Evolutionary conservation across 2,113 vertebrate species (phyloP), one percentile per base, ranked within the genome.

Genomic region (Anser brachyrhynchus): DNA sequence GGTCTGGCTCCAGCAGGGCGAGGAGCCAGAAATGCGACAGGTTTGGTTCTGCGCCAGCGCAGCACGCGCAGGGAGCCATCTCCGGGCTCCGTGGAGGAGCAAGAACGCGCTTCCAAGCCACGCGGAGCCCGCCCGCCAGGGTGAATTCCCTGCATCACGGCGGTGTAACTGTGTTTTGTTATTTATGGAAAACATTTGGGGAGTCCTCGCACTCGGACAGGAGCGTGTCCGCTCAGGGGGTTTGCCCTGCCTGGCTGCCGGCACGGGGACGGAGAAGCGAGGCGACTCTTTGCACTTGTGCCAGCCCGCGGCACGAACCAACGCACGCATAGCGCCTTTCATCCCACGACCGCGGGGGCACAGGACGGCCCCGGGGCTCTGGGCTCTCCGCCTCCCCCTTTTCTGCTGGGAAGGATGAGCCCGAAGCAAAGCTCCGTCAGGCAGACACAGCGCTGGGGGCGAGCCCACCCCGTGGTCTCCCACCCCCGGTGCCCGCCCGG

Each of bases 401-500:
- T 41, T 22, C 52, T 13, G 17, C 10, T 0, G 29, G 57, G 37
- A 69, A 37, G 23, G 11, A 20, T 2, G 3, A 22, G 67, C 61
- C 80, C 26, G 0, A 18, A 41, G 9, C 46, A 23, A 13, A 3
- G 33, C 26, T 21, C 62, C 33, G 0, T 5, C 55, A 37, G 41
- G n/a, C 49, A 2, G 33, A 28, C 15, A 16, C 0, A 4, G 13
- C 37, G 49, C 64, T 23, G 82, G 15, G 43, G 39, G 7, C 0
- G 23, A 57, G 15, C 33, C 59, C 12, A 0, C 5, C 1, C 6
- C 44, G 23, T 33, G 4, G 0, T 21, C 18, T 20, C 66, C 44
- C 71, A 25, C 51, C 43, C 35, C 33, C 33, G 29, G 33, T 3
- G 13, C 51, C 23, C 23, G 11, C 49, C 49, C 49, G 29, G 28